Conservation (phyloP, 2,797 vertebrate species). For the Arrhamphus sclerolepis region DNA sequence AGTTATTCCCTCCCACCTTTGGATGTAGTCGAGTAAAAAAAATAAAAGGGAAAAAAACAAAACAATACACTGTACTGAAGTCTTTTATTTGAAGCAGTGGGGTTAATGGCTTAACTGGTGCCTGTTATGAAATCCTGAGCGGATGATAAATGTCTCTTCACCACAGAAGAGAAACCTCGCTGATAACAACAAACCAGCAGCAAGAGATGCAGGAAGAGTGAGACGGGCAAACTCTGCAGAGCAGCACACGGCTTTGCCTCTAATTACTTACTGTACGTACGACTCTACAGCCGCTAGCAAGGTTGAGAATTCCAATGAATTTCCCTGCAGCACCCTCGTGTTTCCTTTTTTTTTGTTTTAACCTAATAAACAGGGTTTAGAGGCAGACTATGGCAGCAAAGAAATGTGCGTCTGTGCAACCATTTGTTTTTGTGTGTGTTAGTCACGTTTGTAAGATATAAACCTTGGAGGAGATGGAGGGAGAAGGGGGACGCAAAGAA, state of each 20-base stretch:
- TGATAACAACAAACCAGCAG: conserved; percentile 63
- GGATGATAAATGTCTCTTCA: conserved; percentile 66
- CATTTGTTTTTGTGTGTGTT: conserved; percentile 29
- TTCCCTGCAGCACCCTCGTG: conserved; percentile 27
- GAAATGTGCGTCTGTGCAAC: conserved; percentile 11
- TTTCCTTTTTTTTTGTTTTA: conserved; percentile 23
- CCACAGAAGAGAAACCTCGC: conserved; percentile 57
- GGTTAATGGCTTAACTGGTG: conserved; percentile 69
- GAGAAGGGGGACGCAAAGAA: conserved; percentile 25
- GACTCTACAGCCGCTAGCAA: conserved; percentile 50
- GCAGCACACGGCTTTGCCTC: conserved; percentile 32
- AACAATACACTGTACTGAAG: conserved; percentile 42
- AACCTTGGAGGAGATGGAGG: conserved; percentile 33
- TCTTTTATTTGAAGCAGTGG: conserved; percentile 72
- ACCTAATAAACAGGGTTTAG: conserved; percentile 33
- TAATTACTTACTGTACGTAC: conserved; percentile 70
- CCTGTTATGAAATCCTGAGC: conserved; percentile 68
- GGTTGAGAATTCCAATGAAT: conserved; percentile 52
- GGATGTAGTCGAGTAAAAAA: background rate
- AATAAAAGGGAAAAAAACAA: conserved; percentile 23
- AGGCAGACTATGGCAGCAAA: conserved; percentile 23
- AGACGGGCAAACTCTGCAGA: conserved; percentile 14
- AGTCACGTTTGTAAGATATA: conserved; percentile 36
- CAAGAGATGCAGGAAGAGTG: conserved; percentile 28
- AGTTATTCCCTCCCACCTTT: too few species aligned